Conservation (phyloP, 2,113 vertebrate genomes). For the Bucco capensis region DNA sequence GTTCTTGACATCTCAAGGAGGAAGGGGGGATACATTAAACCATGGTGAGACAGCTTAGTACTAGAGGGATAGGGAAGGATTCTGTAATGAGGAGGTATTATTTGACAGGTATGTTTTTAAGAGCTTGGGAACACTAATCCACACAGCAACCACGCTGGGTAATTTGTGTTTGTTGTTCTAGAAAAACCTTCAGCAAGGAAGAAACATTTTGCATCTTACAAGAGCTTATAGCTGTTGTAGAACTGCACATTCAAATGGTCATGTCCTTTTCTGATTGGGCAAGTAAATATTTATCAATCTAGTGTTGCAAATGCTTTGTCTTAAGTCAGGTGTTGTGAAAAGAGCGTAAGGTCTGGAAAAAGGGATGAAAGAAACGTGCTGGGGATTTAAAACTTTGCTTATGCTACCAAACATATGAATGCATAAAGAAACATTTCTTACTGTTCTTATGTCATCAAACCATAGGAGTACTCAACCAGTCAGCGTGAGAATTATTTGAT, state of each 20-base stretch:
- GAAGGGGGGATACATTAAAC: background rate
- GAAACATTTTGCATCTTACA: background rate
- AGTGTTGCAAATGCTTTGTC: background rate
- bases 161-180: background rate
- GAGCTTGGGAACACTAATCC: background rate
- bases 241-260: background rate
- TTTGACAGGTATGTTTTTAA: background rate
- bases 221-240: background rate
- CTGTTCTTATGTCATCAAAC: background rate
- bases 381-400: background rate
- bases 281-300: background rate
- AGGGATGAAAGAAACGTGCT: background rate
- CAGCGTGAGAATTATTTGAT: background rate
- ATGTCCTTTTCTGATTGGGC: background rate
- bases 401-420: background rate
- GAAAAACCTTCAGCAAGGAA: background rate
- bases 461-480: background rate
- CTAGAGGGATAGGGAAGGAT: background rate
- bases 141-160: accelerated
- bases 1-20: background rate
- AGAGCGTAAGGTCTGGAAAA: background rate
- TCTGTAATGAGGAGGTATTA: background rate
- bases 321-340: background rate
- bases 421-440: background rate
- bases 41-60: background rate